Base-by-base conservation (phyloP, 2,888 invertebrate species). In the Drosophila pegasa region DNA sequence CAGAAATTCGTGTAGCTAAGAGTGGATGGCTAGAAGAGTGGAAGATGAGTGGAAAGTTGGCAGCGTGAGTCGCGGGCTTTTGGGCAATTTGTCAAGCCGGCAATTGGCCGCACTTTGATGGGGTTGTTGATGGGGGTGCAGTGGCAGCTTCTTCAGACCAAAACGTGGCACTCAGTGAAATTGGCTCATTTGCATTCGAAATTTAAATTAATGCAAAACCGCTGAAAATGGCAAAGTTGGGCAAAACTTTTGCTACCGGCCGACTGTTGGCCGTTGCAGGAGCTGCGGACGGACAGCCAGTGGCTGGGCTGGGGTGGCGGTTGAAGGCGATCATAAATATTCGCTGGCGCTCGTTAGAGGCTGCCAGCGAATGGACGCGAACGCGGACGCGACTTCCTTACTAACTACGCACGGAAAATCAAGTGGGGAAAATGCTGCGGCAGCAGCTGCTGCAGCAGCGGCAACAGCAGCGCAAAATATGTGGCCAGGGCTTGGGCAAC, bases 171-270 rank as follows among this genome's bases (percentile, higher is more conserved):
- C 87, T 85, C 85, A 78, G 75, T 77, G 71, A 89, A 91, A 91
- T 91, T 90, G 86, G 88, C 87, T 90, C 80, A 90, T 90, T 90
- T 90, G 82, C 87, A 91, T 90, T 89, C 87, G 75, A 90, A 90
- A 91, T 91, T 90, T 88, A 90, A 91, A 91, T 90, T 87, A 91
- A 90, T 90, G 87, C 90, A 80, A 87, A 87, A 86, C 79, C 78
- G 78, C 82, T 77, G 78, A 87, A 89, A 82, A 84, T 75, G 79
- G 75, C 75, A 76, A 86, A 83, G 81, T 82, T 87, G 78, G 79
- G 69, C 69, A 64, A 76, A 87, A 82, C 60, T 78, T 89, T 85
- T 75, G 59, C 73, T 74, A 62, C 58, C 78, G 75, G 55, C 43
- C 70, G 51, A 22, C 40, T 20, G 38, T 51, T 68, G 61, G 54